These are phyloP conservation scores for Elephas maximus DNA, from an alignment of 2,113 vertebrate species.

Conservation along the genomic window DNA sequence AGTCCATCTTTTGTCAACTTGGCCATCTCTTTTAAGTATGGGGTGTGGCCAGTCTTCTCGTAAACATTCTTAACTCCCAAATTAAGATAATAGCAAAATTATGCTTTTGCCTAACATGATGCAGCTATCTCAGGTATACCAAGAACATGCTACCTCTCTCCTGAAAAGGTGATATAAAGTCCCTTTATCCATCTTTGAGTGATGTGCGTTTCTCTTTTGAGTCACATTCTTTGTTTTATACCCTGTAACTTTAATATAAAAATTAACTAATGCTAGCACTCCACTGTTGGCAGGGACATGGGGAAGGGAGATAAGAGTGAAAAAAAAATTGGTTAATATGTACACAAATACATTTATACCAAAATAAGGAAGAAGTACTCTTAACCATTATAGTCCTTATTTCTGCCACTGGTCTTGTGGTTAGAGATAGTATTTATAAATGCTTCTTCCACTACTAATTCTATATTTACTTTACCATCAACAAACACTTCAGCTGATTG, in stretches of 20 bases:
- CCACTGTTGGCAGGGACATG: not conserved
- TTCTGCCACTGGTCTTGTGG: not conserved
- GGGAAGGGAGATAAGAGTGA: not conserved
- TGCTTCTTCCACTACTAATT: not conserved
- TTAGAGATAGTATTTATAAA: not conserved
- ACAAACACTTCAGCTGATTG: not conserved
- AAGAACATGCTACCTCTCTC: not conserved
- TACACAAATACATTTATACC: not conserved
- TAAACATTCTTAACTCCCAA: not conserved
- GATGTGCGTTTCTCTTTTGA: not conserved
- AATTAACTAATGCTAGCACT: not conserved
- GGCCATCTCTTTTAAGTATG: not conserved
- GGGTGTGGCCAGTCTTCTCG: not conserved
- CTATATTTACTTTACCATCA: not conserved
- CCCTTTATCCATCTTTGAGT: not conserved
- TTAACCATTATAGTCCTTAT: not conserved
- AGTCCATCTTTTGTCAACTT: not conserved
- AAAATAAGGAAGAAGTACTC: conserved; percentile 5
- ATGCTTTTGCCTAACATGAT: not conserved
- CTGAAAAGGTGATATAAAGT: not conserved
- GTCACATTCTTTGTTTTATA: not conserved
- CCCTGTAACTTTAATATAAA: not conserved
- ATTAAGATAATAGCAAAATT: not conserved
- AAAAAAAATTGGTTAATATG: not conserved
- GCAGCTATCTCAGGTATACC: not conserved